phyloP scores from a whole-genome alignment of 2,113 vertebrate genomes.

The Takifugu flavidus region DNA sequence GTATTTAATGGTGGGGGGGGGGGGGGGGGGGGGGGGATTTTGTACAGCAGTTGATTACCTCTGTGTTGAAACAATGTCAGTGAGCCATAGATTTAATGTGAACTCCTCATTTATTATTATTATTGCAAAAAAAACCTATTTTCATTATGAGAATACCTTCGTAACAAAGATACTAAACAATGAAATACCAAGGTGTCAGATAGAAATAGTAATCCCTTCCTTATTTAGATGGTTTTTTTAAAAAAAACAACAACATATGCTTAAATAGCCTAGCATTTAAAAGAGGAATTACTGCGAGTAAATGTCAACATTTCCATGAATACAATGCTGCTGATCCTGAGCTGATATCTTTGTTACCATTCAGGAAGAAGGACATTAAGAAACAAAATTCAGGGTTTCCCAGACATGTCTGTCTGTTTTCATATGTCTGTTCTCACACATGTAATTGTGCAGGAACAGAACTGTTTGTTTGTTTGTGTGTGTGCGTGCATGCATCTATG shows the following conservation, averaged over 20 bases:
- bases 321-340: constrained; percentile 38
- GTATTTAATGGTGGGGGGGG: constrained; percentile 5
- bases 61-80: constrained; percentile 53
- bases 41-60: constrained; percentile 65
- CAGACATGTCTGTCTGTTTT: constrained; percentile 44
- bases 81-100: constrained; percentile 61
- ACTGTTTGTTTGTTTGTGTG: not conserved
- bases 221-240: no score
- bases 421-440: constrained; percentile 18
- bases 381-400: constrained; percentile 72
- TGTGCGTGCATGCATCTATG: constrained; percentile 2
- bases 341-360: constrained; percentile 45
- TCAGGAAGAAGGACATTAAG: constrained; percentile 67
- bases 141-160: no score
- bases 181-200: not conserved
- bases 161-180: not conserved
- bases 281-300: no score
- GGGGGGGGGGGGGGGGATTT: constrained; percentile 17
- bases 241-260: no score
- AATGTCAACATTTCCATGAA: no score
- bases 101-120: constrained; percentile 14
- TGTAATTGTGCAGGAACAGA: not conserved
- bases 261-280: no score
- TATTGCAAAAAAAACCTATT: no score
- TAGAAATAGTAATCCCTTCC: not conserved